These are phyloP conservation scores for Anhinga anhinga DNA, from an alignment of 2,113 vertebrate species.

Conservation along the genomic window DNA sequence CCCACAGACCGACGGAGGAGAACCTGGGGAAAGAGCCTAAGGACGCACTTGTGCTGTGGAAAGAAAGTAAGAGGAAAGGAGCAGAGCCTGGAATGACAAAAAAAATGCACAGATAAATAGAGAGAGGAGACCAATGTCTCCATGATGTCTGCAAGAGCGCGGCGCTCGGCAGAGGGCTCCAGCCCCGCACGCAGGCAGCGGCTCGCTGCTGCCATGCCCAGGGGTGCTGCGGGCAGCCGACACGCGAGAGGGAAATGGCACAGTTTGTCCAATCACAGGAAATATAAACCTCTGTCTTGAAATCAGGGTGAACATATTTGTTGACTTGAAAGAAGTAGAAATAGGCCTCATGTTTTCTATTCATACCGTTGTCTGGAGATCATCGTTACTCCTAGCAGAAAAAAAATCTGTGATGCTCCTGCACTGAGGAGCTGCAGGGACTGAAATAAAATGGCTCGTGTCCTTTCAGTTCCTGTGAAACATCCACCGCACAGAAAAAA, in stretches of 20 bases:
- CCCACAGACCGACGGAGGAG: neutral
- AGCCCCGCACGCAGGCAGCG: neutral
- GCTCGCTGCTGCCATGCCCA: neutral
- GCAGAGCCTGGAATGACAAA: neutral
- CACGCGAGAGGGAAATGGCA: fast-evolving
- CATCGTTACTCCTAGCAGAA: neutral
- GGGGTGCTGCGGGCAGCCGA: neutral
- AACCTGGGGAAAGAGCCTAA: neutral
- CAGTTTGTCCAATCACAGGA: neutral
- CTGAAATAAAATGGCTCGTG: neutral
- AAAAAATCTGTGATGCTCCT: neutral
- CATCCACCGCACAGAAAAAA: neutral
- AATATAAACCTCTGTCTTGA: neutral
- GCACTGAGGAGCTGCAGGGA: neutral
- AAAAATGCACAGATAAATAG: neutral
- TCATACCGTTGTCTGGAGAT: neutral
- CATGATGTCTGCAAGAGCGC: neutral
- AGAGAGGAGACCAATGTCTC: neutral
- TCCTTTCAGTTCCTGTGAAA: neutral
- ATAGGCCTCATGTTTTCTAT: neutral
- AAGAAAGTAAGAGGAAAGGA: neutral
- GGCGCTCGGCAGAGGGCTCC: neutral
- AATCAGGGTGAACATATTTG: neutral
- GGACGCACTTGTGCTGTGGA: fast-evolving
- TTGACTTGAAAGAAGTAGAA: neutral